These are phyloP conservation scores for Melopsittacus undulatus DNA, from an alignment of 2,797 vertebrate species.

Conservation along the genomic window DNA sequence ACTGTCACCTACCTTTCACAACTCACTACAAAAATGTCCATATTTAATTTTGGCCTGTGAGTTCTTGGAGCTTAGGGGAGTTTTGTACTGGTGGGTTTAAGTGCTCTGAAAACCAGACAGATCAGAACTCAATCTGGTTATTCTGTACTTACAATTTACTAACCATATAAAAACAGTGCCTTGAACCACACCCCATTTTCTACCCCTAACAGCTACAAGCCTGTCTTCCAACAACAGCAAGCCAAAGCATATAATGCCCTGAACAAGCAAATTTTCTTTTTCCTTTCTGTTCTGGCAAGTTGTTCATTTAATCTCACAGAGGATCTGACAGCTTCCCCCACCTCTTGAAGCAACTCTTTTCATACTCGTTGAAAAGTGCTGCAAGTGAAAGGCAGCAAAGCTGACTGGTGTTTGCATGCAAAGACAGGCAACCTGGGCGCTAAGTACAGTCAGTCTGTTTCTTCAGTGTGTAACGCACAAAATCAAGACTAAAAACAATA, in stretches of 20 bases:
- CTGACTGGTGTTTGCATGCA: slow-evolving; percentile 55
- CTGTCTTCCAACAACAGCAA: slow-evolving; percentile 62
- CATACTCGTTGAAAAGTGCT: slow-evolving; percentile 69
- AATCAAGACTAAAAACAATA: slow-evolving; percentile 26
- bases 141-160: background rate
- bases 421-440: slow-evolving; percentile 4
- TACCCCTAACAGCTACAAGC: background rate
- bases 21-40: background rate
- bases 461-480: background rate
- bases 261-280: slow-evolving; percentile 66
- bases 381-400: slow-evolving; percentile 61
- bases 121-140: background rate
- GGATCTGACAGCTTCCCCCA: slow-evolving; percentile 77
- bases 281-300: slow-evolving; percentile 70
- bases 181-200: slow-evolving; percentile 4
- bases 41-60: background rate
- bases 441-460: slow-evolving; percentile 33
- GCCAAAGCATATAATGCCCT: slow-evolving; percentile 48
- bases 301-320: slow-evolving; percentile 73
- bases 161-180: background rate
- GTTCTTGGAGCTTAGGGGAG: background rate
- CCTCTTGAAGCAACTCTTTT: slow-evolving; percentile 76
- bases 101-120: background rate
- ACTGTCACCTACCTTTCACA: background rate
- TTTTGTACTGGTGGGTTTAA: background rate